These are phyloP conservation scores for Girardinichthys multiradiatus DNA, from an alignment of 2,113 vertebrate species.

Conservation along the genomic window DNA sequence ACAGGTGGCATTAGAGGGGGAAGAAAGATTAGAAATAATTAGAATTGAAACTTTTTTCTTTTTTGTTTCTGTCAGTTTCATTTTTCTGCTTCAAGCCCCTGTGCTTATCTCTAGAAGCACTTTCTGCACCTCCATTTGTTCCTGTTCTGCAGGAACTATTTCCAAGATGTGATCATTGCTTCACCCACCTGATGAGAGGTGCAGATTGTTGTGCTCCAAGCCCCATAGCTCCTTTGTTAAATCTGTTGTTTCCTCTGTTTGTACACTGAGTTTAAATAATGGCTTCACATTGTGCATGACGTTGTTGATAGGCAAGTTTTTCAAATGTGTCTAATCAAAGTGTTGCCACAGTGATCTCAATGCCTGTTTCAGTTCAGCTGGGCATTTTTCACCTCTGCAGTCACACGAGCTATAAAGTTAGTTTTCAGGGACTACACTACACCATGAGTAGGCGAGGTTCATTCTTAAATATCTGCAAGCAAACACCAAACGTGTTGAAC, in stretches of 20 bases:
- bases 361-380: slow-evolving; percentile 26
- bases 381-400: slow-evolving; percentile 16
- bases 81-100: slow-evolving; percentile 27
- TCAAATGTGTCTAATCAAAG: slow-evolving; percentile 38
- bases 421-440: slow-evolving; percentile 26
- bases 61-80: slow-evolving; percentile 49
- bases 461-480: slow-evolving; percentile 18
- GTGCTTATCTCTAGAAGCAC: slow-evolving; percentile 34
- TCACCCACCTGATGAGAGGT: slow-evolving; percentile 10
- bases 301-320: slow-evolving; percentile 37
- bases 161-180: not conserved
- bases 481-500: slow-evolving; percentile 6
- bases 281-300: slow-evolving; percentile 15
- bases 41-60: not conserved
- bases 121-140: slow-evolving; percentile 25
- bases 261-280: slow-evolving; percentile 1
- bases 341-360: slow-evolving; percentile 18
- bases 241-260: slow-evolving; percentile 9
- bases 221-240: slow-evolving; percentile 11
- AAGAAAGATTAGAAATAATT: not conserved
- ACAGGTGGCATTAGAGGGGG: not conserved
- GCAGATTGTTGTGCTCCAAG: slow-evolving; percentile 23
- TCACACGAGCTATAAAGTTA: slow-evolving; percentile 5
- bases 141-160: not conserved
- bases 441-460: not conserved